Percentiles rank a stretch among this genome's conserved stretches.
Conservation (phyloP, 2,888 invertebrate genomes). For the Drosophila barbarae region DNA sequence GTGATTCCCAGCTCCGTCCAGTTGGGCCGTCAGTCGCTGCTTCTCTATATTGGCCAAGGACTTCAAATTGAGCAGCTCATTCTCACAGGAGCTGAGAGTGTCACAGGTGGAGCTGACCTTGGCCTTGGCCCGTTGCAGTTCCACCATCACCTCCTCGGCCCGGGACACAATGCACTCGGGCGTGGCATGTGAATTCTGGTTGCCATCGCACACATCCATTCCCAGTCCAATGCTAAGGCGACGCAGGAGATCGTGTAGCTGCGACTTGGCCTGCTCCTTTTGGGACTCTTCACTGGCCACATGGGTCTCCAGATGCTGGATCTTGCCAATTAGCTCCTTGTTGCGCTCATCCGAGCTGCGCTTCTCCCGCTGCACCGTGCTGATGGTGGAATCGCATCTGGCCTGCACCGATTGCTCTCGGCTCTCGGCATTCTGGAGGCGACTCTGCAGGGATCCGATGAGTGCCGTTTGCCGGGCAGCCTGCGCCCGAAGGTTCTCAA, state of each 20-base stretch:
- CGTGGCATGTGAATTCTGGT: slow-evolving; percentile 81
- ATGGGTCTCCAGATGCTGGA: slow-evolving; percentile 86
- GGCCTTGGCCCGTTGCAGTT: slow-evolving; percentile 84
- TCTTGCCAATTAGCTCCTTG: slow-evolving; percentile 87
- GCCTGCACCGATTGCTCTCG: slow-evolving; percentile 86
- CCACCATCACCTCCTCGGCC: slow-evolving; percentile 88
- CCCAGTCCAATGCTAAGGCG: slow-evolving; percentile 87
- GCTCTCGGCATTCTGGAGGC: slow-evolving; percentile 89
- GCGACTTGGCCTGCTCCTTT: slow-evolving; percentile 85
- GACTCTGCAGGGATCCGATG: slow-evolving; percentile 88
- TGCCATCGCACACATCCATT: slow-evolving; percentile 84
- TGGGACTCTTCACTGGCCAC: slow-evolving; percentile 87
- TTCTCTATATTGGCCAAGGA: slow-evolving; percentile 82
- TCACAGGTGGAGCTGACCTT: slow-evolving; percentile 80
- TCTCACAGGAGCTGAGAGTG: slow-evolving; percentile 79
- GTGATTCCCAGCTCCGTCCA: slow-evolving; percentile 81
- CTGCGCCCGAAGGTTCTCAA: slow-evolving; percentile 91
- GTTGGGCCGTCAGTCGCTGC: slow-evolving; percentile 87
- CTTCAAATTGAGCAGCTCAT: slow-evolving; percentile 77
- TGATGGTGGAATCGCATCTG: slow-evolving; percentile 85
- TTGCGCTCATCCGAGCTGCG: slow-evolving; percentile 87
- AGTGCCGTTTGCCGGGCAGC: slow-evolving; percentile 90
- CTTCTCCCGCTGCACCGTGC: slow-evolving; percentile 87
- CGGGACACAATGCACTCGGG: slow-evolving; percentile 88
- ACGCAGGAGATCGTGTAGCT: slow-evolving; percentile 86